Conservation (phyloP, 2,797 vertebrate species). For the Schizopygopsis pylzovi region DNA sequence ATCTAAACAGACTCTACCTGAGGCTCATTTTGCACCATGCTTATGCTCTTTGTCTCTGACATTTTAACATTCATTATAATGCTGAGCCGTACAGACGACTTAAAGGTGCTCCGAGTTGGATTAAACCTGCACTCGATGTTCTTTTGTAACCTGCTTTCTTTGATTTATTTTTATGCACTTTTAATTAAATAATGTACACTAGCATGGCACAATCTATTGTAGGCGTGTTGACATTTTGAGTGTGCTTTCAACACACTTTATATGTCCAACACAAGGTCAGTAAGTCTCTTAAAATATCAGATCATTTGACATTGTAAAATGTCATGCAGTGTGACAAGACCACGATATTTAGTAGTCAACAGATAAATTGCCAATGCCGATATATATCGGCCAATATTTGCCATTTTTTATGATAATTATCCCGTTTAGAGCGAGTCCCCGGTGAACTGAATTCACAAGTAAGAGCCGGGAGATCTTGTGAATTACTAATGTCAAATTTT, state of each 20-base stretch:
- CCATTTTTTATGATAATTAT: too few species aligned
- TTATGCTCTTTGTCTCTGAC: conserved; percentile 59
- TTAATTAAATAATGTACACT: conserved; percentile 61
- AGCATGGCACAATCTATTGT: conserved; percentile 58
- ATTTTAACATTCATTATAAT: conserved; percentile 71
- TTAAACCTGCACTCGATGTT: conserved; percentile 54
- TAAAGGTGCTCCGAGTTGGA: conserved; percentile 62
- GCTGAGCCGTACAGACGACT: conserved; percentile 46
- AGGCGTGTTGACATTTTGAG: conserved; percentile 54
- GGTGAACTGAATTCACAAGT: too few species aligned
- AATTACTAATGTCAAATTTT: too few species aligned
- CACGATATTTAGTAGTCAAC: not conserved
- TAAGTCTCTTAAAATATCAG: not conserved
- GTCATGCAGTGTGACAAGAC: not conserved
- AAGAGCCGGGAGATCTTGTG: too few species aligned
- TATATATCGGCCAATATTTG: not conserved
- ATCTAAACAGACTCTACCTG: conserved; percentile 58
- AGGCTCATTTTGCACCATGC: conserved; percentile 49
- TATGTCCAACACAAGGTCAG: conserved; percentile 1
- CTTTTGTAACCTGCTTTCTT: conserved; percentile 54
- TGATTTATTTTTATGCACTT: conserved; percentile 63
- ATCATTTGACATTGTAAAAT: not conserved
- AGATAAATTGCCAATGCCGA: not conserved
- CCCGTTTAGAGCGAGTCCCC: too few species aligned
- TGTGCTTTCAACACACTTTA: not conserved